phyloP scores from a whole-genome alignment of 2,797 vertebrate species.

The Pangasius sanitwongsei region DNA sequence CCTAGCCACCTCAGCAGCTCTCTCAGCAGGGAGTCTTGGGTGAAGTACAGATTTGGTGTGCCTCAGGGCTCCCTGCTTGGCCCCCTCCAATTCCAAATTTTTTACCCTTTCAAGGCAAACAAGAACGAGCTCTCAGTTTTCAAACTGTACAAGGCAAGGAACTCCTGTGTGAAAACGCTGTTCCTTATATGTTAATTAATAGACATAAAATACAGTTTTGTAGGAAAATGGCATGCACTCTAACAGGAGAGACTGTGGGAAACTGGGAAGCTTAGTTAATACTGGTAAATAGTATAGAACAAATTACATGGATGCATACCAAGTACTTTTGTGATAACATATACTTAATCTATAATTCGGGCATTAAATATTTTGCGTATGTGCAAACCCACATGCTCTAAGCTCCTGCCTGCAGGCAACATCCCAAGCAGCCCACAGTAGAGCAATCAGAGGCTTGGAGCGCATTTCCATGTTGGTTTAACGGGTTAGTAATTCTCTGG shows the following conservation, averaged over 20 bases:
- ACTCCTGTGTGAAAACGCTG: slow-evolving; percentile 56
- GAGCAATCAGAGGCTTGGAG: slow-evolving; percentile 81
- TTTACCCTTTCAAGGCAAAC: slow-evolving; percentile 54
- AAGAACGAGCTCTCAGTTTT: slow-evolving; percentile 51
- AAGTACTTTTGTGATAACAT: slow-evolving; percentile 9
- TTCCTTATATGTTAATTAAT: slow-evolving; percentile 72
- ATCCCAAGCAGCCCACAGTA: slow-evolving; percentile 68
- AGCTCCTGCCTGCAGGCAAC: slow-evolving; percentile 50
- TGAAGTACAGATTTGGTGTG: slow-evolving; percentile 61
- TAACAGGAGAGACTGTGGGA: neutral
- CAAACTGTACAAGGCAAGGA: slow-evolving; percentile 64
- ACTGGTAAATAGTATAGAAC: neutral
- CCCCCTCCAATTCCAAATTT: slow-evolving; percentile 69
- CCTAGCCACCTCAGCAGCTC: slow-evolving; percentile 75
- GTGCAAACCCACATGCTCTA: slow-evolving; percentile 16
- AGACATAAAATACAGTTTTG: slow-evolving; percentile 61
- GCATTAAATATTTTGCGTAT: slow-evolving; percentile 17
- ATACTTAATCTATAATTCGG: slow-evolving; percentile 1
- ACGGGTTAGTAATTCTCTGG: slow-evolving; percentile 89
- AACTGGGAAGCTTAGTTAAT: neutral
- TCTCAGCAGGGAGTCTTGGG: slow-evolving; percentile 67
- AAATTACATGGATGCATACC: neutral
- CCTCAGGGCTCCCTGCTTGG: slow-evolving; percentile 68
- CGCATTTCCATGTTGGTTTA: slow-evolving; percentile 82
- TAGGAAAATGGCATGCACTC: neutral